Conservation (phyloP, 2,888 invertebrate species). For the Rotaria sp. region DNA sequence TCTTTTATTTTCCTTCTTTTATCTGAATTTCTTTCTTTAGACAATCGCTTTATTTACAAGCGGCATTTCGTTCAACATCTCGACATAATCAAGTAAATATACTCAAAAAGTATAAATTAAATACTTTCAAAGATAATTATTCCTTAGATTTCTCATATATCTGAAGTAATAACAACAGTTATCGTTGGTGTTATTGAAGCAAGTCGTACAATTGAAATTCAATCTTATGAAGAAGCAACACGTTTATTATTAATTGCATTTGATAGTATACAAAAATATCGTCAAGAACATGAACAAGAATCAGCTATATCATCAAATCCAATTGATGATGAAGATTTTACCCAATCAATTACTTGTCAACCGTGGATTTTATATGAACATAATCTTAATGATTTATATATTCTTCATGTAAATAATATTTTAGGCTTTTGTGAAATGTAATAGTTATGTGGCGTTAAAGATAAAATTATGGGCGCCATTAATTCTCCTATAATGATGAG, state of each 20-base stretch:
- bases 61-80: not conserved
- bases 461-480: not conserved
- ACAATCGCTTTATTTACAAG: conserved; percentile 29
- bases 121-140: not conserved
- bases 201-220: conserved; percentile 10
- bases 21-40: not conserved
- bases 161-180: conserved; percentile 15
- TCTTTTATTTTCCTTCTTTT: not conserved
- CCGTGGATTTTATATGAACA: conserved; percentile 30
- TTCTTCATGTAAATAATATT: not conserved
- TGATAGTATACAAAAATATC: conserved; percentile 21
- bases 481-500: too few species aligned
- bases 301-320: not conserved
- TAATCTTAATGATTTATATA: conserved; percentile 5
- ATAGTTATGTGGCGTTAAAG: not conserved
- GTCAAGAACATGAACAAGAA: conserved; percentile 21
- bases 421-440: too few species aligned
- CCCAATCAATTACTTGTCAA: not conserved
- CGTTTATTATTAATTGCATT: conserved; percentile 17
- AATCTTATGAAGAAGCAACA: conserved; percentile 17
- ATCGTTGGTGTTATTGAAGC: conserved; percentile 10
- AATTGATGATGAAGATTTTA: not conserved
- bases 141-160: conserved; percentile 16
- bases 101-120: not conserved
- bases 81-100: not conserved